A percentile compares a stretch with the other conserved stretches of the same genome.
Conservation (phyloP, 2,797 vertebrate species). For the Carcharodon carcharias region DNA sequence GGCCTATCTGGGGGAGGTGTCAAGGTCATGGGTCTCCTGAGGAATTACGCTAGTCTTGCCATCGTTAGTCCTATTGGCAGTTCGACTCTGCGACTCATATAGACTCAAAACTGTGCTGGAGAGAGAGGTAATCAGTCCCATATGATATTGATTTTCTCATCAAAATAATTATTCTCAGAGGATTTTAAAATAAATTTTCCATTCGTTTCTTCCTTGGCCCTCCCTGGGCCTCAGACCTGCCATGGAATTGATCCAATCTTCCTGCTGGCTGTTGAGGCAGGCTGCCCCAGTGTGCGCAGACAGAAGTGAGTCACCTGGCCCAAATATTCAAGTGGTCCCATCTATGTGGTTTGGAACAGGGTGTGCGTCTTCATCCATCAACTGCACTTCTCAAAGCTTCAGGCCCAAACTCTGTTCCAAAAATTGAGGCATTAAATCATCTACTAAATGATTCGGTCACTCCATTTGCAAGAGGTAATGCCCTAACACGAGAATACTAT, state of each 20-base stretch:
- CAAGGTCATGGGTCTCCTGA: neutral
- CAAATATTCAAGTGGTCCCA: neutral
- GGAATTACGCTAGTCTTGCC: neutral
- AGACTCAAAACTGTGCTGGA: neutral
- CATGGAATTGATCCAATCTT: neutral
- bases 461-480: neutral
- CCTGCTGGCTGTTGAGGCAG: neutral
- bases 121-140: neutral
- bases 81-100: neutral
- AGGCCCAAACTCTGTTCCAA: too few species aligned
- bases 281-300: neutral
- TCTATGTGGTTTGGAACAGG: neutral
- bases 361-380: neutral
- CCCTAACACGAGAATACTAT: neutral
- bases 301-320: neutral
- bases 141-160: neutral
- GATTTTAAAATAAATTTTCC: neutral
- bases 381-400: neutral
- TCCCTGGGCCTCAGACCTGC: neutral
- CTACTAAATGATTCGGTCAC: neutral
- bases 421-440: neutral
- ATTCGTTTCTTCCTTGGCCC: neutral
- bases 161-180: too few species aligned
- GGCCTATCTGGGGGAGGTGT: neutral
- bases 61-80: neutral